Percentiles rank a stretch among this genome's conserved stretches.
Evolutionary conservation across 2,797 vertebrate species (phyloP).

Genomic region (Urocyon cinereoargenteus): DNA sequence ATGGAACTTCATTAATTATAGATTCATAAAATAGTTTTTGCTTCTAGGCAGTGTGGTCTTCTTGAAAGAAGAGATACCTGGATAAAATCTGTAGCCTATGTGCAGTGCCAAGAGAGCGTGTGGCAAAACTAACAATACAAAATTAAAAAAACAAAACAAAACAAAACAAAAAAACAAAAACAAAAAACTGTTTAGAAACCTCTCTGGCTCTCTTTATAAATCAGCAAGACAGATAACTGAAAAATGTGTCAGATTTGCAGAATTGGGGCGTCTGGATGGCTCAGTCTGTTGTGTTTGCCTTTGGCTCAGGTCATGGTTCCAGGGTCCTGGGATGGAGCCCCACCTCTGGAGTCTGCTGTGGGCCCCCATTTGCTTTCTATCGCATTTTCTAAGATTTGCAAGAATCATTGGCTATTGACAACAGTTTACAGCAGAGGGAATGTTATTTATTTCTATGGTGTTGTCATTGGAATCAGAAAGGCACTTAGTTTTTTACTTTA

Average conservation of each 20-base stretch:
- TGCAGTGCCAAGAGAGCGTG: background rate
- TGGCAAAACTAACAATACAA: constrained; percentile 36
- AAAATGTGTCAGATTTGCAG: background rate
- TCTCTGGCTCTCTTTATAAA: background rate
- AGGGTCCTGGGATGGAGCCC: too few relatives aligned
- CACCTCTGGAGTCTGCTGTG: too few relatives aligned
- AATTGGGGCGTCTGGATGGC: too few relatives aligned
- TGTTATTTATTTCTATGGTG: background rate
- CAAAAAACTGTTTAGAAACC: background rate
- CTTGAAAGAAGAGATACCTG: background rate
- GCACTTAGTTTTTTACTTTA: background rate
- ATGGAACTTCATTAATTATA: background rate
- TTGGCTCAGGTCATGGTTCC: too few relatives aligned
- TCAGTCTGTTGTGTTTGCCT: too few relatives aligned
- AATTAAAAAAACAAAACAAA: background rate
- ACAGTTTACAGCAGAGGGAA: background rate
- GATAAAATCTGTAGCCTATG: background rate
- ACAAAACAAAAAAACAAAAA: background rate
- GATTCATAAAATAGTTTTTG: background rate
- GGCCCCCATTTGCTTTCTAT: too few relatives aligned
- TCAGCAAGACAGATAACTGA: background rate
- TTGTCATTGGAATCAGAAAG: background rate
- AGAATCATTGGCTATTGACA: background rate
- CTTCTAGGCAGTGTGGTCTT: background rate
- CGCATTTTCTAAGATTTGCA: background rate